Evolutionary conservation across 2,888 invertebrate genomes (phyloP), one percentile per base, ranked within the genome.

Genomic region (Tinea semifulvella): DNA sequence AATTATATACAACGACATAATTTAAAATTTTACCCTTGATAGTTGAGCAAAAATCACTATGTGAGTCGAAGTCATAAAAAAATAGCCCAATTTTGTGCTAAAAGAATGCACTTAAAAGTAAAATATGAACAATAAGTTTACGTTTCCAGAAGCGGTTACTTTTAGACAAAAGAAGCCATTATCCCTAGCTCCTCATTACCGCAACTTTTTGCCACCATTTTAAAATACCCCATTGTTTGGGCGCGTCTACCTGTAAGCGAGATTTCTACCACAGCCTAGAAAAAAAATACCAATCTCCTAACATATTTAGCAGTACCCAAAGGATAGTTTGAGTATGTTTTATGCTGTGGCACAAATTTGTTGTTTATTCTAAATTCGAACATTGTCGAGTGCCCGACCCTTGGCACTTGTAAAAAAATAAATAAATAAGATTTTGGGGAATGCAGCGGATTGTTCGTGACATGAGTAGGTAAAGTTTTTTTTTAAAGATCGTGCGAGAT

Each of bases 161-260:
- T 2, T 22, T 22, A 22, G 22, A 40, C 40, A 40, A 40, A 40
- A 40, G 40, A 43, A 48, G 56, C 73, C 69, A 74, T 73, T 73
- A 72, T 68, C 57, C 58, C 27, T 63, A 60, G 68, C 68, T 73
- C 64, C 76, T 77, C 76, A 75, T 77, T 77, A 77, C 75, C 74
- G 71, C 38, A 13, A 40, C 39, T 46, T 43, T 48, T 48, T 48
- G 44, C 40, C 16, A 10, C 42, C 40, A 22, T 40, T 22, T 40
- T 40, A 40, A 40, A 40, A 40, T 4, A 20, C 5, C 17, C 40
- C 60, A 72, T 71, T 74, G 73, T 73, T 60, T 61, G 59, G 54
- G 53, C 60, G 63, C 64, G 65, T 65, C 70, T 74, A 73, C 74
- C 75, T 75, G 73, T 68, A 61, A 36, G 11, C 6, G 31, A 14